A percentile compares a stretch with the other conserved stretches of the same genome.
phyloP scores from a whole-genome alignment of 2,888 invertebrate species.

The Seladonia tumulorum region DNA sequence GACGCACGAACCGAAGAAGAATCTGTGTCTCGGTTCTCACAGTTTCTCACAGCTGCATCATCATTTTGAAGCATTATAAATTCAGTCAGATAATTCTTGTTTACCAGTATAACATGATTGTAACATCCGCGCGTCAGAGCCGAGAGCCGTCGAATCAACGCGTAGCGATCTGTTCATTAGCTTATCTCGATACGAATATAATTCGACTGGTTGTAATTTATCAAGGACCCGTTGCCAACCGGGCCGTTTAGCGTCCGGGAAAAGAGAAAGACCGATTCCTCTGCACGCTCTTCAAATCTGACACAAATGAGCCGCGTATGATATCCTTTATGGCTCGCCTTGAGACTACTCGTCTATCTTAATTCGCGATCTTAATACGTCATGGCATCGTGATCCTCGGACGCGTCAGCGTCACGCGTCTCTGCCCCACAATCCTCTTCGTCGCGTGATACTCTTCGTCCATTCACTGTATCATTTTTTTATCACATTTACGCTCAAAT shows the following conservation, averaged over 20 bases:
- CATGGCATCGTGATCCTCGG: slow-evolving; percentile 64
- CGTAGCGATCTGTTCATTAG: neutral
- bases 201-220: slow-evolving; percentile 16
- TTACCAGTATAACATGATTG: neutral
- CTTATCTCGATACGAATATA: slow-evolving; percentile 10
- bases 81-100: neutral
- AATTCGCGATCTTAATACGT: slow-evolving; percentile 77
- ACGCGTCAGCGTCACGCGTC: slow-evolving; percentile 58
- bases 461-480: neutral
- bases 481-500: neutral
- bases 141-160: neutral
- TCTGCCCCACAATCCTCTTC: slow-evolving; percentile 1
- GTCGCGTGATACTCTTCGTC: neutral
- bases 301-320: slow-evolving; percentile 67
- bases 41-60: neutral
- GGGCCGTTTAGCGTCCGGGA: slow-evolving; percentile 2
- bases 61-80: neutral
- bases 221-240: slow-evolving; percentile 26
- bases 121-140: neutral
- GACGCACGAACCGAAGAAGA: too few species aligned
- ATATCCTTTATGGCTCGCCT: slow-evolving; percentile 73
- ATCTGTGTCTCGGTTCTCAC: neutral
- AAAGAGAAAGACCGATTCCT: slow-evolving; percentile 45
- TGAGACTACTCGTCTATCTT: slow-evolving; percentile 70
- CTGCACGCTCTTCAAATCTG: slow-evolving; percentile 60